Evolutionary conservation across 2,113 vertebrate species (phyloP), one percentile per base, ranked within the genome.

Genomic region (Oryzias curvinotus): DNA sequence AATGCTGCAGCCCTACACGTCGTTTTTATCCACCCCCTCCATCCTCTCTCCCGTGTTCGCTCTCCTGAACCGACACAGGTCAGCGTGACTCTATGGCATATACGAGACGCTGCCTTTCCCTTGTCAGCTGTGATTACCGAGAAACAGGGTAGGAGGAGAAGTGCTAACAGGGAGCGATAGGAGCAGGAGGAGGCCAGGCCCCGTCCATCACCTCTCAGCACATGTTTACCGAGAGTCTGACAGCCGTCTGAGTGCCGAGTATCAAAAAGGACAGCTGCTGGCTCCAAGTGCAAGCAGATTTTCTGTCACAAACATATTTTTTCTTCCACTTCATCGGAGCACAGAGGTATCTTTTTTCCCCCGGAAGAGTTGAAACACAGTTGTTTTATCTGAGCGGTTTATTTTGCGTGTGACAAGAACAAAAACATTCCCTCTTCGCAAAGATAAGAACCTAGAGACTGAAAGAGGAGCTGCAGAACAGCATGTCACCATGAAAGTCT

Each of bases 151-250:
- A 70, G 70, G 71, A 77, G 65, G 57, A 54, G 65, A 71, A 55
- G 65, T 5, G 66, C 71, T 82, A 85, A 84, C 83, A 77, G 81
- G 47, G 75, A 84, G 77, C 19, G 79, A 86, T 81, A 78, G 84
- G 58, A 86, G 72, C 76, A 71, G 41, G 69, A 67, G 73, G 71
- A 87, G 84, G 75, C 75, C 62, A 51, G 70, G 71, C 72, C 78
- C 75, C 68, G 85, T 85, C 82, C 65, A 52, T 87, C 85, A 83
- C 71, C 77, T 69, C 60, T 71, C 75, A 78, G 52, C 77, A 72
- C 72, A 77, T 54, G 65, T 56, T 73, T 68, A 28, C 68, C 4
- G 36, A 53, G 62, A 41, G 62, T 64, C 76, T 68, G 57, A 57
- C 62, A 59, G 51, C 51, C 57, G 41, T 78, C 73, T 71, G 68